Evolutionary conservation across 1,140 invertebrate species (phyloP), one percentile per base, ranked within the genome.

Genomic region (Muscidifurax raptorellus): DNA sequence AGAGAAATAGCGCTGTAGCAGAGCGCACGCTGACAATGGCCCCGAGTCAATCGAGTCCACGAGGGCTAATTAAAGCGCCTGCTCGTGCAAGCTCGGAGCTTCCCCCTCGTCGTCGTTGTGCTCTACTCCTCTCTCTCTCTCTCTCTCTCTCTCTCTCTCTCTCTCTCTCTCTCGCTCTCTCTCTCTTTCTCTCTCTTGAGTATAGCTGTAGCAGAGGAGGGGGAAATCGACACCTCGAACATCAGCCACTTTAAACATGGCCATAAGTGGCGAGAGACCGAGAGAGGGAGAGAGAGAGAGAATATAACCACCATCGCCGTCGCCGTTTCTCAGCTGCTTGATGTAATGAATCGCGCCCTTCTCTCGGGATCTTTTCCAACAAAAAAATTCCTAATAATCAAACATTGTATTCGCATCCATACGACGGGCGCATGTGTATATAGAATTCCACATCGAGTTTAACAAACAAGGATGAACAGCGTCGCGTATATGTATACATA

Each of bases 51-150:
- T 83, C 82, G 75, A 83, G 75, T 78, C 36, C 75, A 78, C 75
- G 28, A 83, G 82, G 44, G 75, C 75, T 83, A 83, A 83, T 83
- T 83, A 83, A 78, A 83, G 75, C 75, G 36, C 18, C 28, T 27
- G 67, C 67, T 27, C 67, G 67, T 30, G 67, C 67, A 30, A 69
- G 67, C 67, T 27, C 52, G 22, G 52, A n/a, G 52, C 52, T 59
- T 22, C 18, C 52, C 52, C 52, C 52, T 59, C 4, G 18, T 69
- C 78, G 67, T 59, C 4, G 18, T 69, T 66, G 67, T 6, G 30
- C 25, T 80, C 67, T 81, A 2, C 52, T 59, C 13, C 25, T 44
- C 79, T 59, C 15, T n/a, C 22, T 22, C 52, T 59, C 52, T 59
- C 18, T 52, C 47, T 15, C 47, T 15, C 47, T 52, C 12, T 52